Evolutionary conservation across 2,797 vertebrate genomes (phyloP).

Genomic region (Austrolebias charrua): DNA sequence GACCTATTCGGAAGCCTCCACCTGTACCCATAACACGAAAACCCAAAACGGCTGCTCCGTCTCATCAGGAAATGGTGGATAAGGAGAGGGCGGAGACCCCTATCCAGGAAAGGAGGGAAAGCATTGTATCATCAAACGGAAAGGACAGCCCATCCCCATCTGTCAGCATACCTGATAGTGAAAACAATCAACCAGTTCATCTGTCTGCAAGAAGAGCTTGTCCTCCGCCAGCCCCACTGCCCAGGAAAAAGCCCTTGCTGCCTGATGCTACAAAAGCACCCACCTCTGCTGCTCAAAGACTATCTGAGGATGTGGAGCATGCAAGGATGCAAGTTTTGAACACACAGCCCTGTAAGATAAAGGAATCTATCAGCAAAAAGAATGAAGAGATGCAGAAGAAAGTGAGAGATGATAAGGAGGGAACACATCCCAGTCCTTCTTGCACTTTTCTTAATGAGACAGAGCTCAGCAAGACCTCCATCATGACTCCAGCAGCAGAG

Average conservation of each 20-base stretch:
- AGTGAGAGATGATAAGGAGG: constrained; percentile 10
- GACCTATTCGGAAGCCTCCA: constrained; percentile 67
- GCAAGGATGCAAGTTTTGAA: constrained; percentile 54
- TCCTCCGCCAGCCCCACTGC: constrained; percentile 53
- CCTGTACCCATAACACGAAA: constrained; percentile 84
- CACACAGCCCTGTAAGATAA: constrained; percentile 41
- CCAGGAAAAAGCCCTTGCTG: constrained; percentile 64
- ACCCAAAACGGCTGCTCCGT: constrained; percentile 61
- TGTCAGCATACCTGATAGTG: constrained; percentile 63
- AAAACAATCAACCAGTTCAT: constrained; percentile 10
- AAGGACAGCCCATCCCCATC: constrained; percentile 71
- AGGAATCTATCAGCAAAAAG: constrained; percentile 49
- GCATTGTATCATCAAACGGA: constrained; percentile 56
- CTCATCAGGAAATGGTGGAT: constrained; percentile 82
- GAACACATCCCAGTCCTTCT: not conserved
- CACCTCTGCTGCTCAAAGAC: constrained; percentile 8
- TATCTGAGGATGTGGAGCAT: constrained; percentile 43
- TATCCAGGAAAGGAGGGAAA: constrained; percentile 55
- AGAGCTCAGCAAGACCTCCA: constrained; percentile 72
- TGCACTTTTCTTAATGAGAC: constrained; percentile 73
- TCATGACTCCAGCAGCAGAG: constrained; percentile 23
- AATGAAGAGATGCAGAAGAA: constrained; percentile 26
- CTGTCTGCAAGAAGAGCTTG: constrained; percentile 34
- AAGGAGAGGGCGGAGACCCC: constrained; percentile 33
- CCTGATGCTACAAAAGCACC: constrained; percentile 42